These are phyloP conservation scores for Drosophila neotestacea DNA, from an alignment of 2,888 invertebrate species.

Conservation along the genomic window DNA sequence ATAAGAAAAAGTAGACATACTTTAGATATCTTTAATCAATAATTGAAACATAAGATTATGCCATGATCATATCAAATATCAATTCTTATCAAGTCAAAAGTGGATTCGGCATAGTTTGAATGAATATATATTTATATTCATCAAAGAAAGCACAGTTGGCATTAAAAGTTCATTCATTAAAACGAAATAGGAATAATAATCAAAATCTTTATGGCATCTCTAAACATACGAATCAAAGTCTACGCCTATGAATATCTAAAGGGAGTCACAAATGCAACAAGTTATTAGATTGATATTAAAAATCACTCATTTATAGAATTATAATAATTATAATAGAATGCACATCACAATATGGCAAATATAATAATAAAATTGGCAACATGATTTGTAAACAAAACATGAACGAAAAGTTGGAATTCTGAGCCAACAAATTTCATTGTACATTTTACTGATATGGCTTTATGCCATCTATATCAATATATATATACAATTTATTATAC, in stretches of 20 bases:
- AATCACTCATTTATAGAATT: neutral
- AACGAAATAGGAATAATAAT: too few relatives aligned
- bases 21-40: constrained; percentile 6
- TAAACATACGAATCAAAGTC: too few relatives aligned
- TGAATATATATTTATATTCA: neutral
- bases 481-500: neutral
- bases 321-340: constrained; percentile 1
- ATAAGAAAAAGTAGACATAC: constrained; percentile 16
- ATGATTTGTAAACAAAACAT: constrained; percentile 16
- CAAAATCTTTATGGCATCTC: neutral
- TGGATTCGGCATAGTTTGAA: neutral
- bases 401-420: constrained; percentile 11
- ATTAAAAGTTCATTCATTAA: neutral
- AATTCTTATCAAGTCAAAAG: neutral
- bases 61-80: neutral
- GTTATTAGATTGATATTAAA: too few relatives aligned
- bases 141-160: neutral
- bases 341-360: constrained; percentile 2
- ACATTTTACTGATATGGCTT: constrained; percentile 44
- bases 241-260: too few relatives aligned
- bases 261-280: too few relatives aligned
- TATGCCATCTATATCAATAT: constrained; percentile 38
- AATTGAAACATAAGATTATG: neutral
- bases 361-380: constrained; percentile 9
- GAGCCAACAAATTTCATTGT: constrained; percentile 35